Evolutionary conservation across 2,888 invertebrate species (phyloP), one percentile per base, ranked within the genome.

Genomic region (Oscheius sp.): DNA sequence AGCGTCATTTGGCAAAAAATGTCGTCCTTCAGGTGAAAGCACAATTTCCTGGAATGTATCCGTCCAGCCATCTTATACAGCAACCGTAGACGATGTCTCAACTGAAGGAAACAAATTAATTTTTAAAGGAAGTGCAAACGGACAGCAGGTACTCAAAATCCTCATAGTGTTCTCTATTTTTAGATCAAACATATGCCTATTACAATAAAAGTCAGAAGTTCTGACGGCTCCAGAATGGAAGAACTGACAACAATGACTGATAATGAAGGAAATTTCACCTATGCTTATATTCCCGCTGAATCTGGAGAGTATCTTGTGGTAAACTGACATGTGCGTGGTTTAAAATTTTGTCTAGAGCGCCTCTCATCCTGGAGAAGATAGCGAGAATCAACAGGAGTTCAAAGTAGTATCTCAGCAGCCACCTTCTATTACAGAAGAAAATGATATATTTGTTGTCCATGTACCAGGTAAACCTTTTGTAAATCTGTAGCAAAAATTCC

Each of bases 41-140:
- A 52, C 43, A 1, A 69, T 81, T 6, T 21, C 72, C 0, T 81
- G 81, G 81, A 77, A 81, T 69, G 64, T 81, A 2, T 75, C 78
- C 27, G 76, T 81, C 1, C 56, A 73, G 23, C 81, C 81, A 18
- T 72, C 76, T 12, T 81, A 81, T 63, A 70, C 68, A n/a, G 77
- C 73, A 1, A 52, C 74, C 25, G 55, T 81, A 13, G 71, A 77
- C 25, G 74, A 79, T 71, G 77, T 81, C 1, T 56, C 66, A 2
- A 61, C 76, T 1, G 46, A 76, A 12, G 68, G 61, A 27, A 76
- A 76, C n/a, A 70, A 61, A 21, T 72, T 76, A 0, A 66, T 53
- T 35, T 69, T 81, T n/a, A 46, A 35, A 29, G 81, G 78, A 29
- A 75, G 29, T 23, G n/a, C 77, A 12, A 49, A 68, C 45, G 73